Base-by-base conservation (phyloP, 2,888 invertebrate genomes). In the Rhagophthalmus giganteus region DNA sequence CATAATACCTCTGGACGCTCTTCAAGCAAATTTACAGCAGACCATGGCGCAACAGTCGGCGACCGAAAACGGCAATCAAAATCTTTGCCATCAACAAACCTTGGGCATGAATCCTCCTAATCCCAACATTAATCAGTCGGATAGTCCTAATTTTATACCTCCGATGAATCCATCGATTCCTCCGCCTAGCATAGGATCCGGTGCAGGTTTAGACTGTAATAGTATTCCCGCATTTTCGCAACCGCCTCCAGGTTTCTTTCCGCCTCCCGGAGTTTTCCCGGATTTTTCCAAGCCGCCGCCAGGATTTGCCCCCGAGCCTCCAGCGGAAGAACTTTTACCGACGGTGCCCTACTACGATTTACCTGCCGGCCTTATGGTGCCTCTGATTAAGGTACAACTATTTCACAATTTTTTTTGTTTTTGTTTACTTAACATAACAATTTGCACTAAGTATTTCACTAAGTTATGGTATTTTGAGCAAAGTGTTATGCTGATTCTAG, bases 361-460 rank as follows among this genome's bases (percentile, higher is more conserved):
- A 57, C 98, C 99, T 1, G 97, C 98, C 44, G 98, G 97, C 31
- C 81, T 99, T 11, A 97, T 99, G 88, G 95, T 96, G 47, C 94
- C 97, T n/a, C 81, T 97, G 8, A 90, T 99, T 52, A 90, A 89
- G 81, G 87, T 90, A 75, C 73, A 75, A 66, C 39, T 25, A 38
- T 32, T 24, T 33, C 32, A 16, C 26, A 39, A 30, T 40, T 33
- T 55, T 53, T 13, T 16, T 12, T n/a, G n/a, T n/a, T 41, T 27
- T 30, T 42, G 34, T 31, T 34, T 12, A 41, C 37, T 50, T 41
- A 14, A 28, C n/a, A 15, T 31, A 8, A 38, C 37, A 44, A 44
- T 38, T 38, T 11, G 16, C 30, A 24, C 12, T 34, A 15, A 35
- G 4, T n/a, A 9, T 24, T 14, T 3, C 15, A 28, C n/a, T 16